Evolutionary conservation across 2,797 vertebrate genomes (phyloP).

Genomic region (Bryconaethiops microstoma): DNA sequence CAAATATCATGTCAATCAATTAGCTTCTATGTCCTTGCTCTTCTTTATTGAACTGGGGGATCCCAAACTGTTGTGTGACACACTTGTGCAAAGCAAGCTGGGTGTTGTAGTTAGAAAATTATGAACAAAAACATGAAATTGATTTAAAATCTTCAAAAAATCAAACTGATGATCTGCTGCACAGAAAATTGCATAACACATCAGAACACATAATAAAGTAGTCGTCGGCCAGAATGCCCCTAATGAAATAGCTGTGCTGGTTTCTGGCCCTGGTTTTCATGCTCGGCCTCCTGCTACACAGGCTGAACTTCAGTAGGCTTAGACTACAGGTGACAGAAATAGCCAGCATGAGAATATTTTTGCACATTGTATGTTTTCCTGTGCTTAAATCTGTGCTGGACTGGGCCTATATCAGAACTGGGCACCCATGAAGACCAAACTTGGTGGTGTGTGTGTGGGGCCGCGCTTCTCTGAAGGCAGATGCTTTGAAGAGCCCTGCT

Average conservation of each 20-base stretch:
- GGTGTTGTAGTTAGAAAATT: background rate
- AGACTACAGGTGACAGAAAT: background rate
- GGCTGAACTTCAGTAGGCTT: conserved; percentile 22
- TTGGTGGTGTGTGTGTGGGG: conserved; percentile 1
- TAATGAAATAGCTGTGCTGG: conserved; percentile 25
- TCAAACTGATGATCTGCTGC: background rate
- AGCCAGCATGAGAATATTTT: background rate
- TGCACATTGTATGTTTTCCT: background rate
- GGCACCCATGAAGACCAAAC: background rate
- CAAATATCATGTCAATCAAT: background rate
- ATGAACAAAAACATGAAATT: too few species aligned
- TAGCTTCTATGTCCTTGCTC: background rate
- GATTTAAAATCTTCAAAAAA: too few species aligned
- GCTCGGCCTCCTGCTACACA: conserved; percentile 27
- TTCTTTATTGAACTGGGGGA: background rate
- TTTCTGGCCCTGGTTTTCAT: conserved; percentile 25
- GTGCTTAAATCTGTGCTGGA: background rate
- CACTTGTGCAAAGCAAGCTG: background rate
- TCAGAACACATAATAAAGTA: background rate
- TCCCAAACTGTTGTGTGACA: background rate
- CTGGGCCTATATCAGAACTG: background rate
- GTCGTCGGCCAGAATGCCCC: background rate
- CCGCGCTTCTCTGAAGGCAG: conserved; percentile 1
- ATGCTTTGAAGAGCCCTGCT: conserved; percentile 28
- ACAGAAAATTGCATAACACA: too few species aligned